A percentile compares a stretch with the other conserved stretches of the same genome.
phyloP scores from a whole-genome alignment of 2,797 vertebrate genomes.

The Falco berigora region DNA sequence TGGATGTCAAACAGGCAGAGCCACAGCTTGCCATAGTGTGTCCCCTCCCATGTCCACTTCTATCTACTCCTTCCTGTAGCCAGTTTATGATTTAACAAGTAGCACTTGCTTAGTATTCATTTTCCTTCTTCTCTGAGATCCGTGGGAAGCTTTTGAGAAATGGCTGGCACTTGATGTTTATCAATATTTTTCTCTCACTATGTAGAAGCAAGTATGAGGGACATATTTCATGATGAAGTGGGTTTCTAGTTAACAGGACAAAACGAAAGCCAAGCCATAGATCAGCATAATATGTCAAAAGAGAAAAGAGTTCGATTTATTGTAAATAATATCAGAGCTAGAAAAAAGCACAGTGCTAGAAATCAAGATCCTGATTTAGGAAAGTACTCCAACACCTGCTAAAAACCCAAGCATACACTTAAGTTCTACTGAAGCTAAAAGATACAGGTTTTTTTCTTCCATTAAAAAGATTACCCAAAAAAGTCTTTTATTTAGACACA shows the following conservation, averaged over 20 bases:
- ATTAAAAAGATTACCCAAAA: background rate
- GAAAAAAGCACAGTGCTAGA: constrained; percentile 30
- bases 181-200: constrained; percentile 67
- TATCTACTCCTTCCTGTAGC: background rate
- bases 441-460: background rate
- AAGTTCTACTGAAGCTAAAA: background rate
- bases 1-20: background rate
- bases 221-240: constrained; percentile 74
- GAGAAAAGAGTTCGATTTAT: constrained; percentile 67
- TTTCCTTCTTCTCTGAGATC: constrained; percentile 43
- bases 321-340: constrained; percentile 56
- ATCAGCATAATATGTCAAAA: constrained; percentile 68
- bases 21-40: background rate
- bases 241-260: constrained; percentile 75
- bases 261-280: constrained; percentile 74
- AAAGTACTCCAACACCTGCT: background rate
- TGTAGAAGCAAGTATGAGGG: constrained; percentile 63
- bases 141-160: constrained; percentile 66
- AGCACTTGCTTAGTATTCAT: constrained; percentile 17
- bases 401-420: background rate
- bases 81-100: constrained; percentile 5
- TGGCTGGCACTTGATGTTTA: constrained; percentile 64
- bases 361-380: constrained; percentile 24
- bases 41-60: background rate
- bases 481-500: background rate